Conservation (phyloP, 2,797 vertebrate genomes). For the Arnoldichthys spilopterus region DNA sequence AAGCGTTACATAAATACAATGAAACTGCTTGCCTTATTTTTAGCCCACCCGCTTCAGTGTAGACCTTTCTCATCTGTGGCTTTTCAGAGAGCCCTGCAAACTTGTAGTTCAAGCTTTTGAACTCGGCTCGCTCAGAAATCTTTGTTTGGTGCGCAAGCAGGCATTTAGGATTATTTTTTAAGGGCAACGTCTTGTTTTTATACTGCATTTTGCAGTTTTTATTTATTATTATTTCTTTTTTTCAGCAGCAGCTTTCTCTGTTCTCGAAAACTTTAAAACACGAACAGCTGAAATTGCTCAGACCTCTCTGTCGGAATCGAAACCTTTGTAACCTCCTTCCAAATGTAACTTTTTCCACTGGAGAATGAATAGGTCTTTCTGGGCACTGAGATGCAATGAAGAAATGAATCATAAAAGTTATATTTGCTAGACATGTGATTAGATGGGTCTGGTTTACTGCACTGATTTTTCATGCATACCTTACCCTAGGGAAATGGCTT, state of each 20-base stretch:
- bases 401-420: not conserved
- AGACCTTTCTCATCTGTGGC: slow-evolving; percentile 57
- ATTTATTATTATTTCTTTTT: slow-evolving; percentile 12
- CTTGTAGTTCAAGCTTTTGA: slow-evolving; percentile 47
- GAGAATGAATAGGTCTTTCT: not conserved
- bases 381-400: not conserved
- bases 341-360: slow-evolving; percentile 17
- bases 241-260: not conserved
- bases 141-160: slow-evolving; percentile 28
- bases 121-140: slow-evolving; percentile 32
- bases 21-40: slow-evolving; percentile 57
- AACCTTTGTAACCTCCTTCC: slow-evolving; percentile 14
- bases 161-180: slow-evolving; percentile 34
- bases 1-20: slow-evolving; percentile 64
- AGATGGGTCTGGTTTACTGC: not conserved
- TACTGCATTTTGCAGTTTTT: slow-evolving; percentile 17
- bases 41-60: slow-evolving; percentile 53
- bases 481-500: slow-evolving; percentile 5
- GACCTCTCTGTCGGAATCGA: not conserved
- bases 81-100: slow-evolving; percentile 55
- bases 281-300: not conserved
- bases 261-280: slow-evolving; percentile 27
- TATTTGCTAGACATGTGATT: not conserved
- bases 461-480: not conserved
- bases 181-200: slow-evolving; percentile 26